Base-by-base conservation (phyloP, 2,797 vertebrate species). In the Champsocephalus esox region DNA sequence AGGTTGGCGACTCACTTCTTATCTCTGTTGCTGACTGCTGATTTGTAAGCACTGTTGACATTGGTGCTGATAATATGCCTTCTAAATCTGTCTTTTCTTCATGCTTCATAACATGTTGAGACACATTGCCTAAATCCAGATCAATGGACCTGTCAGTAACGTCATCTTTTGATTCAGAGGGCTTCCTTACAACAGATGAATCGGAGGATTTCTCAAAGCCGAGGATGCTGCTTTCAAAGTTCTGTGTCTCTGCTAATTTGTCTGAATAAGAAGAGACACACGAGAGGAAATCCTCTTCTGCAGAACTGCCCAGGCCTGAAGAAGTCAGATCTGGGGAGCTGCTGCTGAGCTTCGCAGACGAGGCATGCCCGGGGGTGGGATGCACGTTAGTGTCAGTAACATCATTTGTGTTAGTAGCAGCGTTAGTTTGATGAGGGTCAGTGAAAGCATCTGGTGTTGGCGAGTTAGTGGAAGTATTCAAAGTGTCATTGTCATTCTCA, bases 241-340 rank as follows among this genome's bases (percentile, higher is more conserved):
- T 73, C 13, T 73, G 83, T 0, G 55, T 32, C 48, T 89, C 91
- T 0, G 73, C 56, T 46, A 89, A 77, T 55, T 89, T 92, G 46
- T 92, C 90, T 0, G 90, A 89, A 24, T 84, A 80, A 32, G 88
- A 90, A 17, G 88, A 92, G 50, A 87, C n/a, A 12, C 84, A 85
- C 16, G 89, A 90, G n/a, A 79, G 72, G 24, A 89, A 81, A 28
- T 92, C 92, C 2, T 93, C 90, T 41, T 92, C 92, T 2, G 82
- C 77, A 9, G 80, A 91, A 58, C 89, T 93, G 49, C 91, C 89
- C 0, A 92, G 62, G 17, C 88, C 93, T 2, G 91, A 93, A 1
- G 91, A 89, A 11, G 61, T 73, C 4, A 84, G 87, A 54, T 88
- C 91, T 9, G 89, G 78, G 45, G 90, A 91, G 73, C 52, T 61